Conservation (phyloP, 2,797 vertebrate species). For the Onychomys arenicola region DNA sequence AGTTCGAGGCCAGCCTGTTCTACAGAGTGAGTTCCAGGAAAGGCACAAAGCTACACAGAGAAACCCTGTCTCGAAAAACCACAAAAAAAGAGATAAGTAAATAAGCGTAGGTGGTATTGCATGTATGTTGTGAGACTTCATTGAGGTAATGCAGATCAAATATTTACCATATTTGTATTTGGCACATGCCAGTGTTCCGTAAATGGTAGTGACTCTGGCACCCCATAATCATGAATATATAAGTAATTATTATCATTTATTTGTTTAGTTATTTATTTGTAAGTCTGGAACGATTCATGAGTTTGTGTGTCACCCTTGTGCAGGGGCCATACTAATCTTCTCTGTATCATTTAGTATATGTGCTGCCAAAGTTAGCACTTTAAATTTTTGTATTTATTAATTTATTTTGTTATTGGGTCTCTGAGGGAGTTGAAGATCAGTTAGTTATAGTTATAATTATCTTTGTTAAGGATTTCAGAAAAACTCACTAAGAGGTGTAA, state of each 20-base stretch:
- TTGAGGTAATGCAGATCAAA: background rate
- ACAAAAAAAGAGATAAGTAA: background rate
- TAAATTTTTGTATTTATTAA: background rate
- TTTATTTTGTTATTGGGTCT: no score
- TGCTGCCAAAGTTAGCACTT: background rate
- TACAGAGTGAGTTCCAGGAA: no score
- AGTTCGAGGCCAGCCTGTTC: no score
- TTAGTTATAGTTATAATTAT: no score
- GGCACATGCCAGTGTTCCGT: background rate
- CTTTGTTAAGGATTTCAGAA: no score
- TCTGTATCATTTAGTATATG: background rate
- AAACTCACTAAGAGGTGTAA: no score
- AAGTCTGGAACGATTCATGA: background rate
- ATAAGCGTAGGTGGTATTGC: background rate
- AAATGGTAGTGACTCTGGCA: background rate
- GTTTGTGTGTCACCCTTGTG: background rate
- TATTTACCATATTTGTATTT: background rate
- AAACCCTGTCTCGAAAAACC: no score
- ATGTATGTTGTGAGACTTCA: background rate
- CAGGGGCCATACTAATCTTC: background rate
- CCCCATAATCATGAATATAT: background rate
- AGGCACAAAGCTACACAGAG: no score
- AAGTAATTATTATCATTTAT: background rate
- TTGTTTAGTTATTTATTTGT: background rate
- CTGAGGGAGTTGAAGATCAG: no score